Evolutionary conservation across 2,888 invertebrate genomes (phyloP).

Genomic region (Dryococelus australis): DNA sequence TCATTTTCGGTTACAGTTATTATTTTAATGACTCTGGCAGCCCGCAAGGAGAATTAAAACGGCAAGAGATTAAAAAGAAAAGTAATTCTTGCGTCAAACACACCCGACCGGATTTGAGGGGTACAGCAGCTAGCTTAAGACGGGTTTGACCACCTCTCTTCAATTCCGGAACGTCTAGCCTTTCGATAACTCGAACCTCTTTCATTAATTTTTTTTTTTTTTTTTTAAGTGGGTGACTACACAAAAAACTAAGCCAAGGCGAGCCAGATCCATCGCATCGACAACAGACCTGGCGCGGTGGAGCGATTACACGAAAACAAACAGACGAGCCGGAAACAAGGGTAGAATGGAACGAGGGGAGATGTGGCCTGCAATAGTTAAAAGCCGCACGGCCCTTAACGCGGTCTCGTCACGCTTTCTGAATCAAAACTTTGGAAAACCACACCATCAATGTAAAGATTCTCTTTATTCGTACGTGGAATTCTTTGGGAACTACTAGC

Average conservation of each 20-base stretch:
- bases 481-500: no score
- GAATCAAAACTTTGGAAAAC: no score
- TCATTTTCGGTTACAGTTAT: neutral
- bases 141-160: neutral
- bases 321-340: no score
- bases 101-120: neutral
- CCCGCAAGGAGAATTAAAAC: neutral
- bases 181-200: neutral
- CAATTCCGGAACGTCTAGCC: neutral
- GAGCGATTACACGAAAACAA: neutral
- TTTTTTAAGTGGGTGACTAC: neutral
- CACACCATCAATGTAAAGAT: no score
- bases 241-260: conserved; percentile 3
- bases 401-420: no score
- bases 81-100: neutral
- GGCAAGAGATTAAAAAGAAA: neutral
- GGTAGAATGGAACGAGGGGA: no score
- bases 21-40: neutral
- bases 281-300: neutral
- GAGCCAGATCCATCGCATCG: neutral
- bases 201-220: no score
- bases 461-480: no score
- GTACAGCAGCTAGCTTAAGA: neutral
- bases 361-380: no score
- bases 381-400: no score